Evolutionary conservation across 2,113 vertebrate genomes (phyloP).

Genomic region (Cathartes aura): DNA sequence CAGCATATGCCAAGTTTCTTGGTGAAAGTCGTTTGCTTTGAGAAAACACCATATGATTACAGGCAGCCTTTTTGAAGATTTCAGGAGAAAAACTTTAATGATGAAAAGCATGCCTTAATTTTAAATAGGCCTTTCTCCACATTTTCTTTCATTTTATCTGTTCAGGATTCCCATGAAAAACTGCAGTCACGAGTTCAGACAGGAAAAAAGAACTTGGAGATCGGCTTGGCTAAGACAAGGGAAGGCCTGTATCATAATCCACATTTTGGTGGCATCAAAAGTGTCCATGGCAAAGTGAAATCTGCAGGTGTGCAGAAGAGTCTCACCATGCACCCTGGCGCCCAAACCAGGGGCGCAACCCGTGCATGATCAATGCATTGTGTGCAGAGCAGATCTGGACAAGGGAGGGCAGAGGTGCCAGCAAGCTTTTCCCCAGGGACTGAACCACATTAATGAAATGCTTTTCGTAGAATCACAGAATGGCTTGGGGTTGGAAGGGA

Average conservation of each 20-base stretch:
- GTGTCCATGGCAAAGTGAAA: neutral
- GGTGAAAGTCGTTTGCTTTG: neutral
- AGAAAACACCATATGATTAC: neutral
- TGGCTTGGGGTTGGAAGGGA: too few relatives aligned
- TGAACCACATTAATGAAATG: neutral
- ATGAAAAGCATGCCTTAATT: neutral
- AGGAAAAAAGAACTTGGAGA: neutral
- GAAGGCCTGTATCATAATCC: neutral
- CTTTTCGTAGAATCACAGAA: neutral
- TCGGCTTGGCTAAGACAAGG: neutral
- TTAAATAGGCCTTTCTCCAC: neutral
- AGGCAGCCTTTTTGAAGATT: neutral
- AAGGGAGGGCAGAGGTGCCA: neutral
- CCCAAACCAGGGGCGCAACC: neutral
- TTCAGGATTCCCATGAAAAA: neutral
- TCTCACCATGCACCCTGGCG: neutral
- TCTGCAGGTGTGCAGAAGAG: neutral
- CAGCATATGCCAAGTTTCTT: neutral
- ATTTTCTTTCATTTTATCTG: neutral
- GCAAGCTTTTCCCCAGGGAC: neutral
- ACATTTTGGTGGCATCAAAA: neutral
- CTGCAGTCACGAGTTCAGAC: fast-evolving
- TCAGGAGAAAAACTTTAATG: neutral
- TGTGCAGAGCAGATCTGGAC: neutral
- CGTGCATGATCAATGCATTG: fast-evolving